These are phyloP conservation scores for Aramus guarauna DNA, from an alignment of 2,113 vertebrate genomes.

Conservation along the genomic window DNA sequence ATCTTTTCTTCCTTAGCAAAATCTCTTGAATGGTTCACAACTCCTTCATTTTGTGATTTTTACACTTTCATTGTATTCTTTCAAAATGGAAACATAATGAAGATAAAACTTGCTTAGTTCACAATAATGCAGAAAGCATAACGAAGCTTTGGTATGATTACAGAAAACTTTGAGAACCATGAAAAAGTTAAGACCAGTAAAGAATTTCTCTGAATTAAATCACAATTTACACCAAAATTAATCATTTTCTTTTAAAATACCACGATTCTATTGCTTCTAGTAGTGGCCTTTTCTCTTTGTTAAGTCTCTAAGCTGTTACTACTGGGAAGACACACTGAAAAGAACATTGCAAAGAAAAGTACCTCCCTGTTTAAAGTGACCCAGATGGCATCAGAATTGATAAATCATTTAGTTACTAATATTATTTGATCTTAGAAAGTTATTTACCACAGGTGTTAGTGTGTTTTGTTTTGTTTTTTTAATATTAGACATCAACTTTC, in stretches of 20 bases:
- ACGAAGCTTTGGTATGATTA: neutral
- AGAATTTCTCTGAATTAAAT: neutral
- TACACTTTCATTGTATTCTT: neutral
- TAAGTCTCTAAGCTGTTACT: neutral
- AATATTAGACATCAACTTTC: neutral
- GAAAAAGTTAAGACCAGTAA: neutral
- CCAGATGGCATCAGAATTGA: neutral
- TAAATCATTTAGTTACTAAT: neutral
- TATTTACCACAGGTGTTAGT: neutral
- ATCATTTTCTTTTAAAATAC: neutral
- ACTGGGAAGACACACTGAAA: neutral
- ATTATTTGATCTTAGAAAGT: accelerated
- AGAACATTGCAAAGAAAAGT: neutral
- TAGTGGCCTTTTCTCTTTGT: neutral
- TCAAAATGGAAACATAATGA: neutral
- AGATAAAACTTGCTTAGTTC: neutral
- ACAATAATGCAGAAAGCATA: neutral
- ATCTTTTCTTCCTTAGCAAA: neutral
- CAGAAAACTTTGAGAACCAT: neutral
- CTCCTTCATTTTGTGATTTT: neutral
- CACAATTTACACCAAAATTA: neutral
- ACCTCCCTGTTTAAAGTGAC: neutral
- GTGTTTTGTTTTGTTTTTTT: too few relatives aligned
- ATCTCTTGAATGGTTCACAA: neutral
- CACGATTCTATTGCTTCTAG: neutral